phyloP scores from a whole-genome alignment of 2,797 vertebrate species.

The Squalus acanthias region DNA sequence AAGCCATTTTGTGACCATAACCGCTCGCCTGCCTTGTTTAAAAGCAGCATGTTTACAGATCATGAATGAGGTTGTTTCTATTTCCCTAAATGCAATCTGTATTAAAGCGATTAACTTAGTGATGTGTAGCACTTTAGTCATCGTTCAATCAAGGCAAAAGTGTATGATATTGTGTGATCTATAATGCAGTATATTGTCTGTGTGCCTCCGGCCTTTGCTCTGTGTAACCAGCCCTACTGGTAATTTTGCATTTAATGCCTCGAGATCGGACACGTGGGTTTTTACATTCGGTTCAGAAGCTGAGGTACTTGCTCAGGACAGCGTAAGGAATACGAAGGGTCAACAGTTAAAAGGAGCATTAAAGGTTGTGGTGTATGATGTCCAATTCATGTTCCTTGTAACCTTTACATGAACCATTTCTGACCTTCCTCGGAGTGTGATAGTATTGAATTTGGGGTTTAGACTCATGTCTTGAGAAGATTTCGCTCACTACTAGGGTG shows the following conservation, averaged over 20 bases:
- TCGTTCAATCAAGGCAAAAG: background rate
- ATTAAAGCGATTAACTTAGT: slow-evolving; percentile 30
- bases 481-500: background rate
- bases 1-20: background rate
- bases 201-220: slow-evolving; percentile 13
- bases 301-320: background rate
- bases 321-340: background rate
- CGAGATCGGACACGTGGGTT: background rate
- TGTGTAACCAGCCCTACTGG: slow-evolving; percentile 15
- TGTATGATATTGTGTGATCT: slow-evolving; percentile 12
- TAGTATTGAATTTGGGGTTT: background rate
- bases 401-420: background rate
- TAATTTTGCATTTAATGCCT: background rate
- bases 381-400: background rate
- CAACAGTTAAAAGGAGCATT: background rate
- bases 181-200: slow-evolving; percentile 4
- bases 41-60: background rate
- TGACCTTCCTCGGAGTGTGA: background rate
- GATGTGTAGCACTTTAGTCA: slow-evolving; percentile 30
- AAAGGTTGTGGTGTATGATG: background rate
- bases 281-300: slow-evolving; percentile 10
- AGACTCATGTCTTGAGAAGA: no score
- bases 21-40: background rate
- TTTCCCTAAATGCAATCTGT: background rate
- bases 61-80: background rate